A percentile compares a stretch with the other conserved stretches of the same genome.
phyloP scores from a whole-genome alignment of 2,113 vertebrate species.

The Melanostigma gelatinosum region DNA sequence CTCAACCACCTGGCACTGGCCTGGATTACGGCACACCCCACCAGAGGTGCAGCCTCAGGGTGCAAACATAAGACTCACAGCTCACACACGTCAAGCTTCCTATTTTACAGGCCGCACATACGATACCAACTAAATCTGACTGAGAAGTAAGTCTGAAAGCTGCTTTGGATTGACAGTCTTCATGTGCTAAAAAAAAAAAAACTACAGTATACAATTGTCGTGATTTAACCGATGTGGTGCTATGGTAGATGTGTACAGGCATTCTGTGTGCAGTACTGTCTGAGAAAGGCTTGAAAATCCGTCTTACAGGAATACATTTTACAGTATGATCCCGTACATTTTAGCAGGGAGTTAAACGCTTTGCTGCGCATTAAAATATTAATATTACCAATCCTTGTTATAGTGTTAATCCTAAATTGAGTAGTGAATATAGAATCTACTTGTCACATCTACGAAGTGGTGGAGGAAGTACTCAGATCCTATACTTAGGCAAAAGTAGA shows the following conservation, averaged over 20 bases:
- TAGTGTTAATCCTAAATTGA: neutral
- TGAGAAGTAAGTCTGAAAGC: neutral
- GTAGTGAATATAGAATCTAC: neutral
- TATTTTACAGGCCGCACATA: neutral
- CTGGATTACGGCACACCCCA: constrained; percentile 33
- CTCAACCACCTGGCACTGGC: constrained; percentile 39
- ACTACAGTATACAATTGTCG: neutral
- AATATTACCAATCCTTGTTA: neutral
- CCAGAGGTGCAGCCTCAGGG: constrained; percentile 11
- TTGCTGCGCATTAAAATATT: neutral
- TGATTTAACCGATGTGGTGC: constrained; percentile 1
- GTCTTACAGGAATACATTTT: neutral
- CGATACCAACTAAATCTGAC: constrained; percentile 3
- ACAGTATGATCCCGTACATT: constrained; percentile 1
- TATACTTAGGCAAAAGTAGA: neutral
- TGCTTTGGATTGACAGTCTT: constrained; percentile 13
- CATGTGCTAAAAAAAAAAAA: neutral
- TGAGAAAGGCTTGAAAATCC: neutral
- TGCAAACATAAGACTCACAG: constrained; percentile 23
- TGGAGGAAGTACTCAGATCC: neutral
- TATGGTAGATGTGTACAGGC: neutral
- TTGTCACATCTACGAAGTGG: neutral
- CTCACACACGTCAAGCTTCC: constrained; percentile 22
- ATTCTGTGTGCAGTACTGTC: neutral
- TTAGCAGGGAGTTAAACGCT: neutral